Evolutionary conservation across 2,888 invertebrate genomes (phyloP).

Genomic region (Lasioglossum villosulum): DNA sequence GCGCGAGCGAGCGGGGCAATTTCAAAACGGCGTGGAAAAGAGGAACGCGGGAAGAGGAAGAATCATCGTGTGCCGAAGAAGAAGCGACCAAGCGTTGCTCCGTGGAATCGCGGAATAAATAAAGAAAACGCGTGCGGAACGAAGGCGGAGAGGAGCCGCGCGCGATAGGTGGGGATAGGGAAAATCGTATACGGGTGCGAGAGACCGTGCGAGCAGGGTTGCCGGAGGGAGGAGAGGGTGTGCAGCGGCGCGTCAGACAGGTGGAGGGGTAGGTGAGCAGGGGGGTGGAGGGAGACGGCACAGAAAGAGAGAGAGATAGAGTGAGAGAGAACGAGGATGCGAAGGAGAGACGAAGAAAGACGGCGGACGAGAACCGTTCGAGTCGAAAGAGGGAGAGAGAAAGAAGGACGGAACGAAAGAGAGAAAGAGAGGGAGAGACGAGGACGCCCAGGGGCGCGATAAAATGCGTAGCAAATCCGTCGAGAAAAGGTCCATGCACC

Average conservation of each 20-base stretch:
- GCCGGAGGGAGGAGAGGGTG: constrained; percentile 65
- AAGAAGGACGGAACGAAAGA: constrained; percentile 24
- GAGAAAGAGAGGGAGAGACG: constrained; percentile 49
- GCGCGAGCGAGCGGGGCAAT: not conserved
- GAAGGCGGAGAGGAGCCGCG: constrained; percentile 66
- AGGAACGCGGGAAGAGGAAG: constrained; percentile 29
- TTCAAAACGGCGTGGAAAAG: constrained; percentile 26
- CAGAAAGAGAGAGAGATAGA: constrained; percentile 1
- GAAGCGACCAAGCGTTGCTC: constrained; percentile 52
- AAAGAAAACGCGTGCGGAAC: constrained; percentile 78
- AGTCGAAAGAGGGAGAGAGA: constrained; percentile 72
- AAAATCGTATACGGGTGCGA: constrained; percentile 67
- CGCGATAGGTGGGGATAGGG: constrained; percentile 72
- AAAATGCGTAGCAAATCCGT: constrained; percentile 66
- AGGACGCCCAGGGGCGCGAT: constrained; percentile 68
- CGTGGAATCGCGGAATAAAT: constrained; percentile 78
- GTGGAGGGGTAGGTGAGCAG: constrained; percentile 81
- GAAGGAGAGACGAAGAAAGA: constrained; percentile 20
- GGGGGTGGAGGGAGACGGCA: constrained; percentile 74
- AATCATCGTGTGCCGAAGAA: constrained; percentile 47
- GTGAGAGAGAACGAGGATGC: constrained; percentile 57
- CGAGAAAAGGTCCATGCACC: constrained; percentile 66
- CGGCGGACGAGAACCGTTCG: constrained; percentile 36
- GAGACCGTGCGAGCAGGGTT: constrained; percentile 61
- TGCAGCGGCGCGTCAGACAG: constrained; percentile 76